A percentile compares a stretch with the other conserved stretches of the same genome.
These are phyloP conservation scores for Diglossa brunneiventris DNA, from an alignment of 2,113 vertebrate genomes.

Conservation along the genomic window DNA sequence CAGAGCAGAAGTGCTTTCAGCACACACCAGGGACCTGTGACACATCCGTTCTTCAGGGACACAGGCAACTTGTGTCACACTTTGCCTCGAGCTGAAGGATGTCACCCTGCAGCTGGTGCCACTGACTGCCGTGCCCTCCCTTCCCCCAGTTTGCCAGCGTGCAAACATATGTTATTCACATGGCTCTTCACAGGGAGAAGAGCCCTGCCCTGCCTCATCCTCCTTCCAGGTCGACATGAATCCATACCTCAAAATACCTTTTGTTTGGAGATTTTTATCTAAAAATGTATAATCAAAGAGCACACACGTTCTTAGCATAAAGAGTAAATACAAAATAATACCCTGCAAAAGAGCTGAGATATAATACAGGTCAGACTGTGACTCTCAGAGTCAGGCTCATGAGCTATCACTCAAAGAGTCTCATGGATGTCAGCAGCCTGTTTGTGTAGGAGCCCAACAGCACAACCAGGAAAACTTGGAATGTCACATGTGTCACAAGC, in stretches of 20 bases:
- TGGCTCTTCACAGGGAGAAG: background rate
- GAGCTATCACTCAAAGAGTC: background rate
- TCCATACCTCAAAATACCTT: background rate
- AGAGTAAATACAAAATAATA: background rate
- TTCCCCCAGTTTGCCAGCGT: background rate
- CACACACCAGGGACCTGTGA: background rate
- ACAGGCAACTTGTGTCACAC: background rate
- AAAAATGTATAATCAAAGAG: background rate
- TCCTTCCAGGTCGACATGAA: background rate
- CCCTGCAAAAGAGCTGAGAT: background rate
- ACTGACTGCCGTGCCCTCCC: background rate
- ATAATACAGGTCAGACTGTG: background rate
- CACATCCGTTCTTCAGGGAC: background rate
- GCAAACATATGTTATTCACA: background rate
- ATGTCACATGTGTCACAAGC: background rate
- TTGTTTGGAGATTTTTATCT: background rate
- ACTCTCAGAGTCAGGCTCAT: background rate
- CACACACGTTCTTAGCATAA: fast-evolving
- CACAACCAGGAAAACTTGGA: background rate
- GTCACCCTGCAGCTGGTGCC: background rate
- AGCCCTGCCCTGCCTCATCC: background rate
- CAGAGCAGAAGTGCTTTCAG: background rate
- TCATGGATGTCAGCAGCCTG: background rate
- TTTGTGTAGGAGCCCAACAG: background rate
- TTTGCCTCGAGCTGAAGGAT: background rate